phyloP scores from a whole-genome alignment of 2,888 invertebrate species.

The Calameuta pallipes region DNA sequence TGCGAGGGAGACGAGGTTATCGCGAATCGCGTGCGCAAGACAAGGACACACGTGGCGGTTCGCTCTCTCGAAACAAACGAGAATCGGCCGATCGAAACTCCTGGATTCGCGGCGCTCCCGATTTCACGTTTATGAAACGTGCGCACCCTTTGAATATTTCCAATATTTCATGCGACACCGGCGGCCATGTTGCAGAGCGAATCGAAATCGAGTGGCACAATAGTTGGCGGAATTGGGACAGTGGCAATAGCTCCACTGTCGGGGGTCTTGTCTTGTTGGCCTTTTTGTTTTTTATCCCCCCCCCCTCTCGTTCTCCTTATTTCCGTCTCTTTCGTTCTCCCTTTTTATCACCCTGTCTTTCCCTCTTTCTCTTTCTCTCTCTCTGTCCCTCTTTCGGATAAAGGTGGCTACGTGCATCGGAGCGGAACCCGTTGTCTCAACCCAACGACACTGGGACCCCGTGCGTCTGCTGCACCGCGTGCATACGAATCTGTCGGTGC shows the following conservation, averaged over 20 bases:
- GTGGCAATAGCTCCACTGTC: conserved; percentile 25
- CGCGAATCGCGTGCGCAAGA: not conserved
- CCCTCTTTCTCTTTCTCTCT: not conserved
- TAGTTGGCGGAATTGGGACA: conserved; percentile 49
- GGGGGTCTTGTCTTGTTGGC: conserved; percentile 31
- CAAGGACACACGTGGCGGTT: not conserved
- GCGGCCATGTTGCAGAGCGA: conserved; percentile 25
- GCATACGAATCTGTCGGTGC: not conserved
- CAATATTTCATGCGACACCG: conserved; percentile 6
- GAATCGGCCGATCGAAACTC: not conserved
- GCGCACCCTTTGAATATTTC: not conserved
- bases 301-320: not conserved
- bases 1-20: not conserved
- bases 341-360: not conserved
- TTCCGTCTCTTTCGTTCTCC: not conserved
- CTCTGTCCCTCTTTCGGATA: conserved; percentile 22
- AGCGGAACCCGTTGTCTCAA: conserved; percentile 38
- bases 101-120: not conserved
- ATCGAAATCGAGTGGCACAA: conserved; percentile 48
- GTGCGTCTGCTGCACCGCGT: not conserved
- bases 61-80: not conserved
- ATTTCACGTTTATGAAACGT: not conserved
- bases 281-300: conserved; percentile 18
- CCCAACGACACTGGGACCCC: not conserved
- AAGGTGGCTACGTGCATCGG: conserved; percentile 50